These are phyloP conservation scores for Penelope pileata DNA, from an alignment of 2,113 vertebrate species.

Conservation along the genomic window DNA sequence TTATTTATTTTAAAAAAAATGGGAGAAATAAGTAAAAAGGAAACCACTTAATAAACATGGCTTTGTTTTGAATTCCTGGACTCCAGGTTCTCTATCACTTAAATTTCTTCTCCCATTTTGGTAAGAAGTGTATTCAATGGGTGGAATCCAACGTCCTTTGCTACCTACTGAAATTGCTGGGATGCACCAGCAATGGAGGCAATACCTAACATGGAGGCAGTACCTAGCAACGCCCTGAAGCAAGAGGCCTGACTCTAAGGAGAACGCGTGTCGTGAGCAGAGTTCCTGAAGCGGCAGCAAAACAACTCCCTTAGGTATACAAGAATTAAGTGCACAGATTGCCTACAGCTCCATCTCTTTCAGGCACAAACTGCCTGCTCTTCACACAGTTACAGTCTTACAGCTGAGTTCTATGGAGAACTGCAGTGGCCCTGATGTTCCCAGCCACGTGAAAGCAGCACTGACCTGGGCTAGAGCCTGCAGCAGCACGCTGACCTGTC, in stretches of 20 bases:
- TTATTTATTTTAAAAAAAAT: conserved; percentile 70
- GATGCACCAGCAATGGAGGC: not conserved
- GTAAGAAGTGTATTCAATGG: not conserved
- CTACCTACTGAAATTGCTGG: not conserved
- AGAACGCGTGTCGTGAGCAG: not conserved
- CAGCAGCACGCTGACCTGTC: fast-evolving
- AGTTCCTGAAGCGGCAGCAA: not conserved
- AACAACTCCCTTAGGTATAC: not conserved
- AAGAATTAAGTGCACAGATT: not conserved
- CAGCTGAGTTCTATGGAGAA: not conserved
- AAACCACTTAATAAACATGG: conserved; percentile 58
- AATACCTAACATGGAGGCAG: no score
- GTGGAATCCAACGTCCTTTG: not conserved
- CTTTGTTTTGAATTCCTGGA: conserved; percentile 29
- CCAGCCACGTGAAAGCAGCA: not conserved
- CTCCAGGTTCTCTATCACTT: not conserved
- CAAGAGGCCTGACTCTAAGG: not conserved
- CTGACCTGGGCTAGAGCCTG: not conserved
- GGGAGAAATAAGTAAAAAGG: conserved; percentile 62
- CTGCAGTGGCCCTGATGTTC: not conserved
- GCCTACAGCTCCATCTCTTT: not conserved
- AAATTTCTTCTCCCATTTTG: not conserved
- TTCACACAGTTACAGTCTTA: not conserved
- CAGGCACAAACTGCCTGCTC: not conserved
- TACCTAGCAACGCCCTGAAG: not conserved